Percentiles rank a stretch among this genome's conserved stretches.
Conservation (phyloP, 2,113 vertebrate species). For the Centropus bengalensis region DNA sequence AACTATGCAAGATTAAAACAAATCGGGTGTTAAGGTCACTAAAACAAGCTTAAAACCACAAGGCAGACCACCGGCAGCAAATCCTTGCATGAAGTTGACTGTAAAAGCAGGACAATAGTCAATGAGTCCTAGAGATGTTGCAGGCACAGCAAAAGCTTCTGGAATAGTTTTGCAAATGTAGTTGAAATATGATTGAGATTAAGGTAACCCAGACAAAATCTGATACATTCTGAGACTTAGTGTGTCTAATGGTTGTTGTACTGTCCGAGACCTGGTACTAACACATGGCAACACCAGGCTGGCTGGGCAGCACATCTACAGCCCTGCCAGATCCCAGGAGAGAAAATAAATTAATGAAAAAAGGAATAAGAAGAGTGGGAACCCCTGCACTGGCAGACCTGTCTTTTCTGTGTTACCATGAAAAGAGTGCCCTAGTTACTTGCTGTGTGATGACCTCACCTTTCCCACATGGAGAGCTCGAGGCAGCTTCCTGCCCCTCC, state of each 20-base stretch:
- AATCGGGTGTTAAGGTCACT: background rate
- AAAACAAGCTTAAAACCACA: background rate
- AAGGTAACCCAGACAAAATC: background rate
- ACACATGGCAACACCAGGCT: background rate
- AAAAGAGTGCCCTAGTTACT: background rate
- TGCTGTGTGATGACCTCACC: background rate
- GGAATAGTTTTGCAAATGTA: background rate
- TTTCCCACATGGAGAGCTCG: background rate
- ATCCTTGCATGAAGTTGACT: background rate
- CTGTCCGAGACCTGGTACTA: background rate
- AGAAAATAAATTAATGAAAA: background rate
- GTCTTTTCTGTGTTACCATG: background rate
- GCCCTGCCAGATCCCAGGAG: background rate
- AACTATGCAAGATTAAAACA: background rate
- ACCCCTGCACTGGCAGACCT: background rate
- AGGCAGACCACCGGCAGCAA: background rate
- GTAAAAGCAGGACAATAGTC: background rate
- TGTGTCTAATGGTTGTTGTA: background rate
- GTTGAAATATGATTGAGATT: background rate
- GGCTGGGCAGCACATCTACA: background rate
- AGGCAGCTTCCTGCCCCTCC: background rate
- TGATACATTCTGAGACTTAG: background rate
- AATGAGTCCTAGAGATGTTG: background rate
- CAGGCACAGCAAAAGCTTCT: background rate
- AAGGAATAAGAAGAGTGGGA: background rate